Evolutionary conservation across 2,113 vertebrate species (phyloP).

Genomic region (Tragulus kanchil): DNA sequence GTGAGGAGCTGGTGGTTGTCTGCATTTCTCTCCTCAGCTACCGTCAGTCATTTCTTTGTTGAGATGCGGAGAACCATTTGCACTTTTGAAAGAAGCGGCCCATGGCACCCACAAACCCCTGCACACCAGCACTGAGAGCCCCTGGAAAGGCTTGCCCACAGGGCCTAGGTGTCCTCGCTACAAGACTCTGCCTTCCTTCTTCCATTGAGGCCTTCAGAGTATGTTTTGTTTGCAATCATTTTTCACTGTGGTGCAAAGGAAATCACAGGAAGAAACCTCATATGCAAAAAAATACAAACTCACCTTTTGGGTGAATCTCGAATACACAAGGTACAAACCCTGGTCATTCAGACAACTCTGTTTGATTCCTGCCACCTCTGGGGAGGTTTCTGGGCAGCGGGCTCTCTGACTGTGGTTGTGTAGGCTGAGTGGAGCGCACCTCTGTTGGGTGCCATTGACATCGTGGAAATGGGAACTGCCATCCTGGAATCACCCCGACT

Average conservation of each 20-base stretch:
- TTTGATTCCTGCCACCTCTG: no score
- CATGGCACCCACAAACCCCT: neutral
- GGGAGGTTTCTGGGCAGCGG: neutral
- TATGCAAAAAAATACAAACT: neutral
- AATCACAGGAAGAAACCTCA: neutral
- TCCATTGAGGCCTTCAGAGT: neutral
- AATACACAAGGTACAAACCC: neutral
- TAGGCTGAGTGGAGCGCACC: no score
- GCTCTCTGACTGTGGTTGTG: neutral
- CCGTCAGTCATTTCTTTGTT: neutral
- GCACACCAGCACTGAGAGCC: accelerated
- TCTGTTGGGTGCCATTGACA: neutral
- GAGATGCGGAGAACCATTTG: neutral
- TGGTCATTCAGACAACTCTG: no score
- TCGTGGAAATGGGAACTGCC: neutral
- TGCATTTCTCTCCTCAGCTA: accelerated
- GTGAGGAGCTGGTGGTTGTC: accelerated
- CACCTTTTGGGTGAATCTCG: neutral
- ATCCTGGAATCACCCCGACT: neutral
- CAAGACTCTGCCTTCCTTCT: accelerated
- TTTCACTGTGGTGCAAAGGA: neutral
- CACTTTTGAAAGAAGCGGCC: neutral
- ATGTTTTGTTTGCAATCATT: neutral
- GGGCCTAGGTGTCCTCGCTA: neutral
- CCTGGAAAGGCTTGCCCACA: accelerated